A percentile compares a stretch with the other conserved stretches of the same genome.
These are phyloP conservation scores for Oikopleura vanhoeffeni DNA, from an alignment of 23 tunicate genomes.

Conservation along the genomic window DNA sequence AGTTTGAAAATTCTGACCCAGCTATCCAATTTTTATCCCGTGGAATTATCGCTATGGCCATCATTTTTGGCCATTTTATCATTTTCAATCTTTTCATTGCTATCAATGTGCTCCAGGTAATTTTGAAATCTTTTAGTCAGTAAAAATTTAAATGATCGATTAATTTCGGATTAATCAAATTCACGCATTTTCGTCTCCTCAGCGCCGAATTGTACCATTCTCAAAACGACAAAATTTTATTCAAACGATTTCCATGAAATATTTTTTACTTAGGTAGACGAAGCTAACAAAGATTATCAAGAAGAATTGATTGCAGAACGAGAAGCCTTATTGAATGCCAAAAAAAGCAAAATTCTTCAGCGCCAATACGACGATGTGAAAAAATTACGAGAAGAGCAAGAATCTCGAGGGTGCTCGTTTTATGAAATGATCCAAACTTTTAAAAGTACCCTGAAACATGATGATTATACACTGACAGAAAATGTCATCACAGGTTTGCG, in stretches of 20 bases:
- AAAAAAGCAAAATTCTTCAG: background rate
- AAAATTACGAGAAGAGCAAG: constrained; percentile 8
- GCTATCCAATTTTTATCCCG: no score
- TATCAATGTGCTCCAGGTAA: background rate
- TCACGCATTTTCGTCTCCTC: no score
- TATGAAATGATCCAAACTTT: background rate
- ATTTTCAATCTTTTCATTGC: constrained; percentile 14
- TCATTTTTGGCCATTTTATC: background rate
- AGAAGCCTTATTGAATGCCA: background rate
- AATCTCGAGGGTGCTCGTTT: background rate
- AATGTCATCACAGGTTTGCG: background rate
- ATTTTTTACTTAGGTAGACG: background rate
- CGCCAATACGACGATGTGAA: constrained; percentile 1
- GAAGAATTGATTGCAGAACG: background rate
- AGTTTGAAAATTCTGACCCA: no score
- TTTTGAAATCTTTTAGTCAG: no score
- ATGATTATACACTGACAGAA: background rate
- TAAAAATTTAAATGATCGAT: no score
- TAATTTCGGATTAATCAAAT: no score
- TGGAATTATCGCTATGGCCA: background rate
- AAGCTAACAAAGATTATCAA: background rate
- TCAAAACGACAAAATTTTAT: no score
- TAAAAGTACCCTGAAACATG: background rate
- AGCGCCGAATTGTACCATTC: no score
- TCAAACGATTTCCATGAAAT: no score